Evolutionary conservation across 2,797 vertebrate genomes (phyloP).

Genomic region (Cirrhinus mrigala): DNA sequence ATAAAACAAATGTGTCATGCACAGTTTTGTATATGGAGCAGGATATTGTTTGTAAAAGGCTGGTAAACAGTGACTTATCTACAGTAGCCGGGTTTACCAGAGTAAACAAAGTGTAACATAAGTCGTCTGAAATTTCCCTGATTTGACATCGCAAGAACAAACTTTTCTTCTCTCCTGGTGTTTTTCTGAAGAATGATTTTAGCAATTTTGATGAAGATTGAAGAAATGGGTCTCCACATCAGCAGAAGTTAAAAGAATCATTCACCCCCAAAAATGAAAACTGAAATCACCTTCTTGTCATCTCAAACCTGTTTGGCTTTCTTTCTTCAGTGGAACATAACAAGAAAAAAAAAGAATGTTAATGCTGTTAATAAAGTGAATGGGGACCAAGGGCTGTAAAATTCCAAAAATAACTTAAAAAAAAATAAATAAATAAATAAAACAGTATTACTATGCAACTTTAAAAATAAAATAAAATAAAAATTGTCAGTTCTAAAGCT

Average conservation of each 20-base stretch:
- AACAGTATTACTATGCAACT: too few relatives aligned
- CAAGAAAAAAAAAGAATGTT: too few relatives aligned
- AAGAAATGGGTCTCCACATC: conserved; percentile 10
- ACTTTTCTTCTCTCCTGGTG: too few relatives aligned
- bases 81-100: background rate
- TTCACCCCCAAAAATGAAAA: too few relatives aligned
- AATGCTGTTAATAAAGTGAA: too few relatives aligned
- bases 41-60: conserved; percentile 18
- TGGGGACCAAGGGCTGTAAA: too few relatives aligned
- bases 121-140: too few relatives aligned
- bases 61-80: conserved; percentile 5
- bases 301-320: background rate
- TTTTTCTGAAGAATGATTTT: conserved; percentile 22
- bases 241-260: background rate
- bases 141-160: too few relatives aligned
- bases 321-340: background rate
- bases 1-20: background rate
- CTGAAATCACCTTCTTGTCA: background rate
- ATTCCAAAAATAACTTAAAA: too few relatives aligned
- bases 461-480: too few relatives aligned
- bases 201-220: conserved; percentile 32
- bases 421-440: too few relatives aligned
- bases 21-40: background rate
- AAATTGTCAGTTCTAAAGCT: too few relatives aligned
- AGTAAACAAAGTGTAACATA: background rate